Percentiles rank a stretch among this genome's conserved stretches.
phyloP scores from a whole-genome alignment of 2,113 vertebrate genomes.

The Phalacrocorax brasilianus region DNA sequence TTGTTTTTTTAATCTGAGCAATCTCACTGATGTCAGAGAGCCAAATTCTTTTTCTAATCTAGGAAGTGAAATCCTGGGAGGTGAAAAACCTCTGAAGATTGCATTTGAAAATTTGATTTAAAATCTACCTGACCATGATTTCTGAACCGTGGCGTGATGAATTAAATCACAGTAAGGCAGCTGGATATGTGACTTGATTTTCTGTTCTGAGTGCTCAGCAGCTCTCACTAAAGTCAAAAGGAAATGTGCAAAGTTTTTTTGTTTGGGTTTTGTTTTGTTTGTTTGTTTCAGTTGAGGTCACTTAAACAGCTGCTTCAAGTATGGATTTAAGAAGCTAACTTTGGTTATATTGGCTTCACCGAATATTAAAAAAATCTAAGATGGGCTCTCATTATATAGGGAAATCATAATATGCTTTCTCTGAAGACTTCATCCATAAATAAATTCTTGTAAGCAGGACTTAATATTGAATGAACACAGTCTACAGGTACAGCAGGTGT shows the following conservation, averaged over 20 bases:
- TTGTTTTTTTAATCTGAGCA: not conserved
- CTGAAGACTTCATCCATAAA: constrained; percentile 37
- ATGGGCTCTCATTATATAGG: not conserved
- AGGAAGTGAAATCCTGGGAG: not conserved
- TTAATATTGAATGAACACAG: constrained; percentile 6
- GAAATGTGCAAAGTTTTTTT: not conserved
- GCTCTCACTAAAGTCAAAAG: not conserved
- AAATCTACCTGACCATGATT: constrained; percentile 9
- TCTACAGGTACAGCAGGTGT: not conserved
- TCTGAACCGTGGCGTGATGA: not conserved
- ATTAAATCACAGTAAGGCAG: constrained; percentile 15
- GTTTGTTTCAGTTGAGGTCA: not conserved
- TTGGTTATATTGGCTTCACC: constrained; percentile 23
- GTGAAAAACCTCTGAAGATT: constrained; percentile 24
- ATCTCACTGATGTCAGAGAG: not conserved
- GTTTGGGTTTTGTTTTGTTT: not conserved
- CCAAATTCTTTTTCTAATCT: constrained; percentile 17
- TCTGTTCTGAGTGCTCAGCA: not conserved
- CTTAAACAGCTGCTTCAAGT: not conserved
- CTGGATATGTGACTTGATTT: constrained; percentile 1
- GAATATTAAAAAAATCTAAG: constrained; percentile 15
- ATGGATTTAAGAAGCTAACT: constrained; percentile 7
- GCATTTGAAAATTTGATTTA: constrained; percentile 12
- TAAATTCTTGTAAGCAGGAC: constrained; percentile 6
- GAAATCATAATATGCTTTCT: constrained; percentile 11